Evolutionary conservation across 1,140 invertebrate species (phyloP), one percentile per base, ranked within the genome.

Genomic region (Apis laboriosa): DNA sequence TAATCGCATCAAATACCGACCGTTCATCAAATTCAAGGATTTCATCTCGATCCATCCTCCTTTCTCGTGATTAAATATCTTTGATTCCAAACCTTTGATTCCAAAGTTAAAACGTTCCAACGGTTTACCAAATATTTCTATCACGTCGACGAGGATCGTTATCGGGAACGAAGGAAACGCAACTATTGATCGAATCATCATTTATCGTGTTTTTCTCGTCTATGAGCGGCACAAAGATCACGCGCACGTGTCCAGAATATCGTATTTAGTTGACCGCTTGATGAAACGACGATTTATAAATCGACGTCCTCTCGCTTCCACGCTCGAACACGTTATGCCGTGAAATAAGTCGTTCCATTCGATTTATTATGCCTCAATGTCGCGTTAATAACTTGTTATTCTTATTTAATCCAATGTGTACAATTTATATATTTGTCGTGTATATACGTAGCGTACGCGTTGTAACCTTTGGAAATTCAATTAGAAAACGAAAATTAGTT

Each of bases 131-230:
- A 43, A 74, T 64, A 73, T 73, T 80, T 80, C 51, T 17, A 55
- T 73, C 78, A 63, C 70, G 70, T 64, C 70, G 80, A 17, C 4
- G 43, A 28, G 19, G 72, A 76, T 81, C 55, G 63, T 81, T 75
- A 81, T 81, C 63, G 34, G 12, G 28, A 43, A 9, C 74, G 56
- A 60, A 49, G 70, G 72, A 84, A 87, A 84, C 81, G 80, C 72
- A 80, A 61, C 80, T 80, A 87, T 86, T 86, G 86, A 87, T 86
- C 86, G 84, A 72, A 80, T 76, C 76, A 66, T 87, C 84, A 86
- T 87, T 86, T 87, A 87, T 87, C 84, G 86, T 77, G 64, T 67
- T 76, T 84, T 80, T n/a, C 71, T 24, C 60, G 34, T 64, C 76
- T 28, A 74, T 79, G 73, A 84, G 68, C 68, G 56, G 34, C 77